A percentile compares a stretch with the other conserved stretches of the same genome.
Evolutionary conservation across 2,888 invertebrate species (phyloP).

Genomic region (Achlya flavicornis): DNA sequence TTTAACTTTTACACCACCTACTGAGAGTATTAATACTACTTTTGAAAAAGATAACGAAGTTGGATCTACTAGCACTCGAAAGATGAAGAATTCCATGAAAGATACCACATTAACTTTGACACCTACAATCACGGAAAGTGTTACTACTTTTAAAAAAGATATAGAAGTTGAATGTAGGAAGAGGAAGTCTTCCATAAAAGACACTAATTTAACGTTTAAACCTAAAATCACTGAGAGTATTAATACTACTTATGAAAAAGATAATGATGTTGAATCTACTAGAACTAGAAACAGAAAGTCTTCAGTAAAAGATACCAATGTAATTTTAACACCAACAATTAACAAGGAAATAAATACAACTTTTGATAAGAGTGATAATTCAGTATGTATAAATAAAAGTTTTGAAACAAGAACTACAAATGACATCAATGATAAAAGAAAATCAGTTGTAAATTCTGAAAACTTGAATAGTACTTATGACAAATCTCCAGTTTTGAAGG

Average conservation of each 20-base stretch:
- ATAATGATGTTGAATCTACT: background rate
- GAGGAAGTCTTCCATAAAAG: background rate
- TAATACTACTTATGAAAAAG: background rate
- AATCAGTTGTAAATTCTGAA: background rate
- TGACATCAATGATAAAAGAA: background rate
- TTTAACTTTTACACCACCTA: background rate
- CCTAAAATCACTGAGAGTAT: background rate
- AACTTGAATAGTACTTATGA: constrained; percentile 4
- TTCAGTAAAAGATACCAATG: background rate
- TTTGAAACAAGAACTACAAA: constrained; percentile 20
- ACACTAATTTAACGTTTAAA: background rate
- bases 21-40: background rate
- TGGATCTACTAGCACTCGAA: background rate
- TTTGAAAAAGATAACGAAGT: background rate
- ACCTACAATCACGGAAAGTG: background rate
- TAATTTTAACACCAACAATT: background rate
- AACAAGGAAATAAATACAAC: constrained; percentile 25
- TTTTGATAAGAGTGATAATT: constrained; percentile 24
- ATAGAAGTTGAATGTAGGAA: background rate
- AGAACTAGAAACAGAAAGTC: no score
- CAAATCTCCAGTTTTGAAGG: background rate
- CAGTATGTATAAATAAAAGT: constrained; percentile 3
- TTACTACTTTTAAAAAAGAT: background rate
- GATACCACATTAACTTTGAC: background rate
- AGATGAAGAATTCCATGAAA: constrained; percentile 3